Evolutionary conservation across 2,113 vertebrate species (phyloP), one percentile per base, ranked within the genome.

Genomic region (Hemichromis elongatus): DNA sequence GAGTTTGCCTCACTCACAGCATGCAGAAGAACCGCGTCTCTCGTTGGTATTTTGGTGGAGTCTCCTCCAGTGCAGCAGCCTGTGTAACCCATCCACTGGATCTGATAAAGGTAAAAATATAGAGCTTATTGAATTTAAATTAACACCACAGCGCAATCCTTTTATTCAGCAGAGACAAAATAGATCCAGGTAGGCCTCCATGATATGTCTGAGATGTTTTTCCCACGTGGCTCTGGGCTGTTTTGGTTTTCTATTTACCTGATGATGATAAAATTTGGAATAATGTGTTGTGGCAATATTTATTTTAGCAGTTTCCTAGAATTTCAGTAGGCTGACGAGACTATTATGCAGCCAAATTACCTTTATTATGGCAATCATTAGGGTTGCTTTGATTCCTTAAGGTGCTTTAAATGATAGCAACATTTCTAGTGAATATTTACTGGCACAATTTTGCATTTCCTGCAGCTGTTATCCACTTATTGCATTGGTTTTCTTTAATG

Each of bases 21-120:
- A 86, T 84, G 78, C 70, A 81, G 77, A 28, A 83, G 18, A 85
- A 80, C 26, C 54, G 16, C 4, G 5, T 81, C 55, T 86, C 70
- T 81, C 52, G 26, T 9, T 82, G 79, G 81, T 90, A 84, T 61
- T 80, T 90, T 79, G 81, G 80, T 81, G 80, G 82, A 24, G 7
- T 88, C 21, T 80, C 66, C 5, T 80, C 75, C n/a, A 86, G 57
- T 7, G 21, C 57, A 35, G 78, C 81, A 2, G 57, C 86, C 30
- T 84, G 28, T 35, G 61, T 56, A 70, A 86, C 82, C 57, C 87
- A 82, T 57, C 77, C 50, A 26, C 56, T 80, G 70, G 80, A 92
- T 91, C 80, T 87, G 53, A 90, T 90, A 66, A 90, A 89, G 63
- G 59, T 87, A 56, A 82, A 82, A 55, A 45, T 12, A 80, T n/a